Conservation (phyloP, 2,888 invertebrate genomes). For the Mythimna ferrago region DNA sequence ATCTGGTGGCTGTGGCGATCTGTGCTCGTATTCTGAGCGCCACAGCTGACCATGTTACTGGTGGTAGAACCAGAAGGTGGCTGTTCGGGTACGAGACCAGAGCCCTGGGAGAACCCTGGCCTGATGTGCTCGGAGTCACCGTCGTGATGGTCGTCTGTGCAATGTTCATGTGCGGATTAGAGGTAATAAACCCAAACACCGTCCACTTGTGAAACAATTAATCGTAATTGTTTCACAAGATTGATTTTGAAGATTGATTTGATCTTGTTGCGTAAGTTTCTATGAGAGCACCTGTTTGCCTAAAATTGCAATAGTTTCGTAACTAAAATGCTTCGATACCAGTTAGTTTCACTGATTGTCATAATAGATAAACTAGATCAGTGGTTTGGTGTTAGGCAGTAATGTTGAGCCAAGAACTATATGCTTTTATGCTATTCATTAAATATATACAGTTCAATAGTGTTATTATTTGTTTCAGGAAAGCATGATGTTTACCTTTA, state of each 20-base stretch:
- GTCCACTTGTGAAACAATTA: background rate
- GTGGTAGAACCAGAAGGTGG: conserved; percentile 91
- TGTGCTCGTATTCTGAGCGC: conserved; percentile 92
- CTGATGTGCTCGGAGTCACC: conserved; percentile 91
- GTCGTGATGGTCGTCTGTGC: conserved; percentile 91
- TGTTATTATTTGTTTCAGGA: conserved; percentile 77
- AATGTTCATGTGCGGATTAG: conserved; percentile 92
- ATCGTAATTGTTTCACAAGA: background rate
- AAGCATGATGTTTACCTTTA: conserved; percentile 87
- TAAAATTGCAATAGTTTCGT: conserved; percentile 18
- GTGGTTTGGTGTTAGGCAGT: conserved; percentile 1
- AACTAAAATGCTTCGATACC: conserved; percentile 5
- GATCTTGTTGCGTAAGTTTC: conserved; percentile 13
- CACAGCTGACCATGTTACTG: conserved; percentile 92
- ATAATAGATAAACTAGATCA: conserved; percentile 22
- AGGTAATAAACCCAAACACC: conserved; percentile 80
- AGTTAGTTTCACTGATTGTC: conserved; percentile 24
- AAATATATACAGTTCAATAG: background rate
- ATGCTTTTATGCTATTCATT: background rate
- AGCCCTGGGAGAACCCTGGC: conserved; percentile 92
- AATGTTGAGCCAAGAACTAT: background rate
- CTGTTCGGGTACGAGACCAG: conserved; percentile 91
- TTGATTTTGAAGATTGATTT: background rate
- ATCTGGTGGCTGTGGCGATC: conserved; percentile 91
- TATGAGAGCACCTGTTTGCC: conserved; percentile 15